Base-by-base conservation (phyloP, 2,888 invertebrate species). In the Synergus laeviventris region DNA sequence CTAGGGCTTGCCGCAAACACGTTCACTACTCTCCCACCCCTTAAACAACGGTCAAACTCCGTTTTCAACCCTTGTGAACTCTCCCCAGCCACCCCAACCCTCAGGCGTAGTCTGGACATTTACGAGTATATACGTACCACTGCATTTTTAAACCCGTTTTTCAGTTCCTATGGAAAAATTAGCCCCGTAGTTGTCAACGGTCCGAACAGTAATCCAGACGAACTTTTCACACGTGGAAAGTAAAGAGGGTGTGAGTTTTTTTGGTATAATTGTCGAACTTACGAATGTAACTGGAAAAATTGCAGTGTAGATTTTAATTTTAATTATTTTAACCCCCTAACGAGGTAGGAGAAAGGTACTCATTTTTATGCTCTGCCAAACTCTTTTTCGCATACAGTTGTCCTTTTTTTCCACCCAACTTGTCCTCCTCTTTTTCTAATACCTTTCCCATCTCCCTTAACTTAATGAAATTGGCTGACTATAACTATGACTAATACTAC, bases 1-100 rank as follows among this genome's bases (percentile, higher is more conserved):
- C 64, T 78, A 77, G 78, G 81, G 80, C 78, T 82, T 76, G 79
- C 81, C 82, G 78, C 82, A 82, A 86, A 84, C 86, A 84, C 79
- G 82, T 70, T 81, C 86, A 80, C 82, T 82, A 79, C 76, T 78
- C 21, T 5, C 21, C 45, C 16, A 16, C 77, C 78, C 21, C 21
- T 45, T 14, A 45, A n/a, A 42, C 16, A 66, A 42, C 21, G 2
- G 11, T 11, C 64, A n/a, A 42, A 64, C 64, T 45, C 66, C 45
- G 24, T 45, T 24, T 21, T 14, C 16, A 42, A 21, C 64, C 64
- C 39, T 36, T 14, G 11, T 42, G 14, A 7, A 61, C 61, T 14
- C 36, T 16, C 38, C 9, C 16, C 12, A 18, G n/a, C 42, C 14
- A 39, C 21, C 12, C 60, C 8, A 24, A 60, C 11, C 31, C 31